Conservation (phyloP, 2,113 vertebrate genomes). For the Daboia siamensis region DNA sequence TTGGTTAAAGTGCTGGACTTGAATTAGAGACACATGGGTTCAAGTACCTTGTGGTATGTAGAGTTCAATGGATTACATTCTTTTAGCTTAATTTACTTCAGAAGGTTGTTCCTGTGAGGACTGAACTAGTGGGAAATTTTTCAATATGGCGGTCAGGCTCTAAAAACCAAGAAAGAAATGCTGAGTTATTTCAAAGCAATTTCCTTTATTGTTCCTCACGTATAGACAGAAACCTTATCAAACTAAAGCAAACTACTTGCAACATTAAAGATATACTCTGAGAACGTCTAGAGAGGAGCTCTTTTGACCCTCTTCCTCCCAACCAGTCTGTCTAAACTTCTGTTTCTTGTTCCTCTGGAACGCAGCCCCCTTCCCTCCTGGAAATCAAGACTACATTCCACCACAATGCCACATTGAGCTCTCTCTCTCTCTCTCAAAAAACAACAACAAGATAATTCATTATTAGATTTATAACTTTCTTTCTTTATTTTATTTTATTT, state of each 20-base stretch:
- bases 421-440: no score
- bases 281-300: background rate
- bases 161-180: background rate
- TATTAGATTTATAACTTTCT: background rate
- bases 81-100: background rate
- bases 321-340: background rate
- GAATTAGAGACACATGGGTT: background rate
- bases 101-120: background rate
- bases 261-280: background rate
- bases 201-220: no score
- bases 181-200: background rate
- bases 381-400: background rate
- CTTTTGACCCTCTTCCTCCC: background rate
- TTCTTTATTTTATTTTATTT: no score
- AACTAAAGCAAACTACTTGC: background rate
- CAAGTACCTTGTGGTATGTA: background rate
- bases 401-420: background rate
- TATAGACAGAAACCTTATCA: background rate
- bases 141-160: background rate
- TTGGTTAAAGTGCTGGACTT: background rate
- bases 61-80: background rate
- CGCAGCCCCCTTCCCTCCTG: background rate
- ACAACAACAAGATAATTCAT: background rate
- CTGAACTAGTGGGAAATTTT: background rate
- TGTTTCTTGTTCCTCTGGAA: background rate